A percentile compares a stretch with the other conserved stretches of the same genome.
Conservation (phyloP, 2,113 vertebrate genomes). For the Poecile atricapillus region DNA sequence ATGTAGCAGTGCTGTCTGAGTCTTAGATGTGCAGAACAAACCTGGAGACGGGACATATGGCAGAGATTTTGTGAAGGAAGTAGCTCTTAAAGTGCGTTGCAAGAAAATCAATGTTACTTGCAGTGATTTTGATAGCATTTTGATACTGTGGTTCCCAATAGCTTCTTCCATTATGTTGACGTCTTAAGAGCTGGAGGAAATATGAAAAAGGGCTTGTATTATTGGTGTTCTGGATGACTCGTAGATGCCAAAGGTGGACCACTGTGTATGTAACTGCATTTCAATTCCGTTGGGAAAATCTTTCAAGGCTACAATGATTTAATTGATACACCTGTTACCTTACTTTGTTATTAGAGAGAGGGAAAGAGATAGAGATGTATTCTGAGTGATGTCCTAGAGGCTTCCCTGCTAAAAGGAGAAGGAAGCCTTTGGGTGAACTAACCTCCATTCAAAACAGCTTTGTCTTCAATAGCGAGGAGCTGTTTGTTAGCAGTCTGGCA, state of each 20-base stretch:
- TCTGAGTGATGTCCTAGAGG: neutral
- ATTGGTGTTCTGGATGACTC: neutral
- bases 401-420: neutral
- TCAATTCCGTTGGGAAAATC: neutral
- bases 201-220: neutral
- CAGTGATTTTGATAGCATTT: neutral
- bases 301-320: neutral
- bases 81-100: neutral
- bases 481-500: neutral
- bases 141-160: neutral
- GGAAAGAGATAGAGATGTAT: neutral
- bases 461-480: neutral
- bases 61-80: neutral
- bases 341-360: neutral
- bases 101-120: neutral
- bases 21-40: neutral
- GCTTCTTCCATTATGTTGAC: neutral
- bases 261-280: neutral
- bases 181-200: neutral
- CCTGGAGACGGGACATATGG: neutral
- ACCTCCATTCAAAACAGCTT: neutral
- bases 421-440: neutral
- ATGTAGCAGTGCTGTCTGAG: neutral
- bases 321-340: neutral
- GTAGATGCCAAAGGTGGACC: neutral